Conservation (phyloP, 2,888 invertebrate genomes). For the Coelinius sp. region DNA sequence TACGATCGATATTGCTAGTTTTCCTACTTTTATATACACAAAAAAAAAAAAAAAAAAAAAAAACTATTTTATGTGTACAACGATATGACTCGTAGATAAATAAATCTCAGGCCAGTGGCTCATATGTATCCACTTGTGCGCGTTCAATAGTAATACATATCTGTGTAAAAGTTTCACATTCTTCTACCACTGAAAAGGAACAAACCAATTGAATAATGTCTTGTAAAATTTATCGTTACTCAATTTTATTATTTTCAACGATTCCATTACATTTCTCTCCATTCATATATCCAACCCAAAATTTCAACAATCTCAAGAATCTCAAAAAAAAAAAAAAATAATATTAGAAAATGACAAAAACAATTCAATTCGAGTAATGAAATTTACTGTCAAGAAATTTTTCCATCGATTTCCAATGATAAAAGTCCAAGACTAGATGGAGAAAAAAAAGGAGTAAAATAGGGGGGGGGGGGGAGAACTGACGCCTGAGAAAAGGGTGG, state of each 20-base stretch:
- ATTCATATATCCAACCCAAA: not conserved
- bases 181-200: conserved; percentile 2
- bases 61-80: conserved; percentile 29
- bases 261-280: not conserved
- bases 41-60: no score
- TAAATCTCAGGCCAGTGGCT: conserved; percentile 56
- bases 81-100: conserved; percentile 56
- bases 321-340: not conserved
- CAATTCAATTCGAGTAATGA: conserved; percentile 33
- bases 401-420: not conserved
- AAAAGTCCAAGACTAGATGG: conserved; percentile 36
- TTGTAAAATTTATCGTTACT: conserved; percentile 13
- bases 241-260: conserved; percentile 9
- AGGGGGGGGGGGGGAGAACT: no score
- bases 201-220: conserved; percentile 22
- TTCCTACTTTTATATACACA: conserved; percentile 33
- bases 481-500: conserved; percentile 23
- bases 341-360: conserved; percentile 14
- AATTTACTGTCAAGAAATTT: conserved; percentile 33
- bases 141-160: conserved; percentile 7
- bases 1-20: conserved; percentile 64
- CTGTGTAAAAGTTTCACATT: not conserved
- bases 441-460: conserved; percentile 49
- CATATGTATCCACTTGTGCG: conserved; percentile 21
- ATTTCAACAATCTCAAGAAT: not conserved